Percentiles rank a stretch among this genome's conserved stretches.
Evolutionary conservation across 2,113 vertebrate species (phyloP).

Genomic region (Monopterus albus): DNA sequence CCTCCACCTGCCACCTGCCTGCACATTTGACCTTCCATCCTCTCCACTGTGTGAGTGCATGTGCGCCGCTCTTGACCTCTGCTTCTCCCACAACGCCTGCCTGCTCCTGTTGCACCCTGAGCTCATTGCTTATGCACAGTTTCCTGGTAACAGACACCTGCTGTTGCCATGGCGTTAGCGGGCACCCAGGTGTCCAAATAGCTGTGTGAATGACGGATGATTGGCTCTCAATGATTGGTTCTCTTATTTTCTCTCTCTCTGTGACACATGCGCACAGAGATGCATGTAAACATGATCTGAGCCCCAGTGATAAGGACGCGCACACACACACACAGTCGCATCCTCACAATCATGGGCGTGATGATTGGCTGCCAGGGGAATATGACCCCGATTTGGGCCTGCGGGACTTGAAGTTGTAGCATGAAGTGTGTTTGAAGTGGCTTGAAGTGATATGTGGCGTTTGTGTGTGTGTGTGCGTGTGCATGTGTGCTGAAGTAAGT

Average conservation of each 20-base stretch:
- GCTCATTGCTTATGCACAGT: constrained; percentile 52
- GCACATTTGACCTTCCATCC: constrained; percentile 31
- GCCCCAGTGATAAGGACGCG: constrained; percentile 5
- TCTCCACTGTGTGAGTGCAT: constrained; percentile 12
- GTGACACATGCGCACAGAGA: neutral
- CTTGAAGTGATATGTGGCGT: constrained; percentile 54
- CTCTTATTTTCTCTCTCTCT: neutral
- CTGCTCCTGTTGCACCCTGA: constrained; percentile 19
- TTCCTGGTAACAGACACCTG: constrained; percentile 64
- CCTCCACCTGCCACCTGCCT: constrained; percentile 38
- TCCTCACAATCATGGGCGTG: constrained; percentile 14
- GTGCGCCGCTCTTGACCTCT: constrained; percentile 31
- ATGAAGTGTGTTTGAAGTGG: constrained; percentile 66
- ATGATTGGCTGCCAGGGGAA: constrained; percentile 65
- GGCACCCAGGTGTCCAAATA: constrained; percentile 56
- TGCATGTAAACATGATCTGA: constrained; percentile 43
- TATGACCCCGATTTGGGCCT: constrained; percentile 66
- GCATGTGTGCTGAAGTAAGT: constrained; percentile 17
- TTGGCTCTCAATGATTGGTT: constrained; percentile 31
- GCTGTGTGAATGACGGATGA: constrained; percentile 56
- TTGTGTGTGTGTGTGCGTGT: constrained; percentile 33
- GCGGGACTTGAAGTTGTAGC: constrained; percentile 52
- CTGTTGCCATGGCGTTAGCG: constrained; percentile 60
- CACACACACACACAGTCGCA: neutral
- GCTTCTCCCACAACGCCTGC: constrained; percentile 29